Conservation (phyloP, 2,113 vertebrate species). For the Rhombomys opimus region DNA sequence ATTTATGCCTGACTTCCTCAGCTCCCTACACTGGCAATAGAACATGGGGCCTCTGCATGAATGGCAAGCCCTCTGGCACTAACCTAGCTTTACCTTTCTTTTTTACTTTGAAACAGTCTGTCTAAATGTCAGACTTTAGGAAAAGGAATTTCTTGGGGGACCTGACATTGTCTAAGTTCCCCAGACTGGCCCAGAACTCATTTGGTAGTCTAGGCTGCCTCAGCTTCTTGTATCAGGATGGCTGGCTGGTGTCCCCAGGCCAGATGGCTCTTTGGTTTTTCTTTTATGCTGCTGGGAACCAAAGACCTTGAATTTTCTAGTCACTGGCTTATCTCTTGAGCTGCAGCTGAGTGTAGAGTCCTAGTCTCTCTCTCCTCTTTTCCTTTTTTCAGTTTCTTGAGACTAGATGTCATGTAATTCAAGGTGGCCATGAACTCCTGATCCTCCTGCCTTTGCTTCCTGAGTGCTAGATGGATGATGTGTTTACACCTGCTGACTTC, state of each 20-base stretch:
- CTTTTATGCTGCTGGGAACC: not conserved
- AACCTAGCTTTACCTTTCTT: not conserved
- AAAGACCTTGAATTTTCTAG: not conserved
- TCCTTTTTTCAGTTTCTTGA: not conserved
- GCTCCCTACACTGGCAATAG: not conserved
- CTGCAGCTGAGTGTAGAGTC: not conserved
- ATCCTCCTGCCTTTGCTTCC: not conserved
- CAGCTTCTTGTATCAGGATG: not conserved
- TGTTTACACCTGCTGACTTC: not conserved
- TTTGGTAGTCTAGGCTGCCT: not conserved
- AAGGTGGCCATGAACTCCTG: not conserved
- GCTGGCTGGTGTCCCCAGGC: not conserved
- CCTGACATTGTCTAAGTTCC: not conserved
- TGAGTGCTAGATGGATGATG: not conserved
- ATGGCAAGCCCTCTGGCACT: not conserved
- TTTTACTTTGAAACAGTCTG: not conserved
- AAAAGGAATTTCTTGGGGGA: not conserved
- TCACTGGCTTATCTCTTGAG: not conserved
- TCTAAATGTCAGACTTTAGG: not conserved
- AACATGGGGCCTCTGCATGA: not conserved
- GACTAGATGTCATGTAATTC: not conserved
- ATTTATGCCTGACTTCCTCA: not conserved
- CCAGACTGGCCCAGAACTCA: not conserved
- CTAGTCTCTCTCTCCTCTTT: not conserved
- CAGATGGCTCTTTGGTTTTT: not conserved